Evolutionary conservation across 2,888 invertebrate genomes (phyloP).

Genomic region (Serrognathus titanus): DNA sequence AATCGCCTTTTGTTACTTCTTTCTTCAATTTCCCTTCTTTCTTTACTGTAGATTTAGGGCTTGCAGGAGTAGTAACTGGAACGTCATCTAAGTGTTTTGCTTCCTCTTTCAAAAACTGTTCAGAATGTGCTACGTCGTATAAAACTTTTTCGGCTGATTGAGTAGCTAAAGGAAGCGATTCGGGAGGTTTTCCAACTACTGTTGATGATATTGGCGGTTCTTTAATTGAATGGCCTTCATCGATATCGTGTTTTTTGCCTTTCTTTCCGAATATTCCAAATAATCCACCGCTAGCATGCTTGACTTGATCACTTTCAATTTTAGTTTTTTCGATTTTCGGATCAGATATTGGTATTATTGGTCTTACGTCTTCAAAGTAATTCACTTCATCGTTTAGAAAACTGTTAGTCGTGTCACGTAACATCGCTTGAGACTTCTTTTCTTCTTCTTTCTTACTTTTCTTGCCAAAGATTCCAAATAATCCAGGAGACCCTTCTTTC

Average conservation of each 20-base stretch:
- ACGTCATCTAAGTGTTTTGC: constrained; percentile 26
- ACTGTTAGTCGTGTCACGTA: constrained; percentile 28
- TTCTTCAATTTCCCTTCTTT: constrained; percentile 2
- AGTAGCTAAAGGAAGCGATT: no score
- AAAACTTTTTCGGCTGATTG: no score
- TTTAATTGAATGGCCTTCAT: neutral
- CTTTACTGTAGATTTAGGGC: no score
- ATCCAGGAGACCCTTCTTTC: constrained; percentile 21
- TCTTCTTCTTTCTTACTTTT: constrained; percentile 18
- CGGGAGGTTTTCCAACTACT: no score
- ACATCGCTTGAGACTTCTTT: constrained; percentile 16
- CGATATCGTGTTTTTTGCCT: neutral
- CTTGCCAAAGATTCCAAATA: constrained; percentile 26
- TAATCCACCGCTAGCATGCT: neutral
- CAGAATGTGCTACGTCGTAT: constrained; percentile 18
- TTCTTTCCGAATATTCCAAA: no score
- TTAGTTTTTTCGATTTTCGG: constrained; percentile 5
- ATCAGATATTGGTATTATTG: neutral
- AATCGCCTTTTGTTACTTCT: neutral
- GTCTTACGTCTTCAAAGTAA: constrained; percentile 1
- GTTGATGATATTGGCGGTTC: no score
- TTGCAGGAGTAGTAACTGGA: no score
- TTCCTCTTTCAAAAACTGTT: constrained; percentile 26
- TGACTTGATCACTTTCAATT: constrained; percentile 1
- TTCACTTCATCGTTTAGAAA: neutral